These are phyloP conservation scores for Drosophila parthenogenetica DNA, from an alignment of 2,888 invertebrate species.

Conservation along the genomic window DNA sequence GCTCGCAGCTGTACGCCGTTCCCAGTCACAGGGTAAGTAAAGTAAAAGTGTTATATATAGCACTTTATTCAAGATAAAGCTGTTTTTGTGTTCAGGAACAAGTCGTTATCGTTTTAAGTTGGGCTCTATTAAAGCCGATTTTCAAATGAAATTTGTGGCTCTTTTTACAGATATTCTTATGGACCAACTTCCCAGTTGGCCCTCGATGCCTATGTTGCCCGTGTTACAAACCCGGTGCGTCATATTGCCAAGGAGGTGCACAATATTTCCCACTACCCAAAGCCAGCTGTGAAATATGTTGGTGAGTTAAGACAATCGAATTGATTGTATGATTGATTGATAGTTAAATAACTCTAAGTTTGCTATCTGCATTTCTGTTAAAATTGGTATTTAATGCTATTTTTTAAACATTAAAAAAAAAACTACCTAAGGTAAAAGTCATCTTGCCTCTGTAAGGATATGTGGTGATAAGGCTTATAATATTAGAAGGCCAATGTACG, in stretches of 20 bases:
- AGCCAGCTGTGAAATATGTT: conserved; percentile 89
- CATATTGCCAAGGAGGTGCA: conserved; percentile 88
- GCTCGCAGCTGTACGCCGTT: conserved; percentile 87
- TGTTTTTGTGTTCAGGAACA: no score
- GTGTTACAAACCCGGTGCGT: conserved; percentile 88
- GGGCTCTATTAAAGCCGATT: no score
- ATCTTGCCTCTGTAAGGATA: conserved; percentile 93
- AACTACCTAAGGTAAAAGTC: conserved; percentile 89
- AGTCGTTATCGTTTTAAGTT: no score
- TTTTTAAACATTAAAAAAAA: conserved; percentile 71
- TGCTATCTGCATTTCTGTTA: conserved; percentile 44
- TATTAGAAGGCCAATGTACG: conserved; percentile 89
- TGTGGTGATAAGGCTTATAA: conserved; percentile 92
- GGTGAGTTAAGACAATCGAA: conserved; percentile 85
- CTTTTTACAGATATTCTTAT: conserved; percentile 79
- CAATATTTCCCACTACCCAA: conserved; percentile 88
- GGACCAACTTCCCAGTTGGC: conserved; percentile 83
- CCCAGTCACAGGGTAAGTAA: conserved; percentile 82
- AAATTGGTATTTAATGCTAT: conserved; percentile 63
- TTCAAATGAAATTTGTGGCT: background rate
- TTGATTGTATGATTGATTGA: conserved; percentile 13
- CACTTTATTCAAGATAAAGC: no score
- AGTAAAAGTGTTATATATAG: no score
- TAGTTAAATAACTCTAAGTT: conserved; percentile 37
- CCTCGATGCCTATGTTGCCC: conserved; percentile 90